Percentiles rank a stretch among this genome's conserved stretches.
These are phyloP conservation scores for Potamilus streckersoni DNA, from an alignment of 1,140 invertebrate genomes.

Conservation along the genomic window DNA sequence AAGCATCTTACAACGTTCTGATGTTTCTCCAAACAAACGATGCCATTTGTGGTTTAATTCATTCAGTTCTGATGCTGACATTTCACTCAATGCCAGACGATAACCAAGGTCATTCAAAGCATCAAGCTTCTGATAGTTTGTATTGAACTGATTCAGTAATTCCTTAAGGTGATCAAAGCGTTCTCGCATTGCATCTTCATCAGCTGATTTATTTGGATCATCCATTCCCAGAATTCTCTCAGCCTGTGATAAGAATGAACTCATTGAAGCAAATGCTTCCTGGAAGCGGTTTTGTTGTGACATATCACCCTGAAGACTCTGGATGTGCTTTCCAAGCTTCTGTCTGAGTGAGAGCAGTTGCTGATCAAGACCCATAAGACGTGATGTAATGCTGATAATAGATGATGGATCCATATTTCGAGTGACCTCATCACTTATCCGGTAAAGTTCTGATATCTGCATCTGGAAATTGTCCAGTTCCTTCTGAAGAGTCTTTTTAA, in stretches of 20 bases:
- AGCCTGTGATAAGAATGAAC: conserved; percentile 50
- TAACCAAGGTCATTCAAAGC: conserved; percentile 55
- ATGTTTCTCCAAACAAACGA: conserved; percentile 41
- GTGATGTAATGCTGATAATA: conserved; percentile 53
- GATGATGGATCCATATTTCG: conserved; percentile 59
- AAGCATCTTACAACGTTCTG: conserved; percentile 50
- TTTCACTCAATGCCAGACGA: conserved; percentile 53
- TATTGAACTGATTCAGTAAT: conserved; percentile 50
- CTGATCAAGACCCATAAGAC: conserved; percentile 52
- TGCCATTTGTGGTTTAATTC: conserved; percentile 61
- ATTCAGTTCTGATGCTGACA: conserved; percentile 43
- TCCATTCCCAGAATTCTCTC: conserved; percentile 41
- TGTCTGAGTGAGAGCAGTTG: conserved; percentile 52
- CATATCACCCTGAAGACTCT: conserved; percentile 51
- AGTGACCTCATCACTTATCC: conserved; percentile 54
- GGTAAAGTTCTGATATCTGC: conserved; percentile 48
- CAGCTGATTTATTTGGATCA: conserved; percentile 50
- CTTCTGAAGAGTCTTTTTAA: conserved; percentile 47
- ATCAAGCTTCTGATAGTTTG: conserved; percentile 44
- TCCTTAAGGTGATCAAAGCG: conserved; percentile 52
- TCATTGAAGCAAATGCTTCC: conserved; percentile 43
- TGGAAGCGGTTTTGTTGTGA: conserved; percentile 49
- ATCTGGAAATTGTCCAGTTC: conserved; percentile 55
- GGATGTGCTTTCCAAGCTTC: conserved; percentile 45
- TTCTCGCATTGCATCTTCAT: conserved; percentile 37